Evolutionary conservation across 2,797 vertebrate species (phyloP).

Genomic region (Myotis myotis): DNA sequence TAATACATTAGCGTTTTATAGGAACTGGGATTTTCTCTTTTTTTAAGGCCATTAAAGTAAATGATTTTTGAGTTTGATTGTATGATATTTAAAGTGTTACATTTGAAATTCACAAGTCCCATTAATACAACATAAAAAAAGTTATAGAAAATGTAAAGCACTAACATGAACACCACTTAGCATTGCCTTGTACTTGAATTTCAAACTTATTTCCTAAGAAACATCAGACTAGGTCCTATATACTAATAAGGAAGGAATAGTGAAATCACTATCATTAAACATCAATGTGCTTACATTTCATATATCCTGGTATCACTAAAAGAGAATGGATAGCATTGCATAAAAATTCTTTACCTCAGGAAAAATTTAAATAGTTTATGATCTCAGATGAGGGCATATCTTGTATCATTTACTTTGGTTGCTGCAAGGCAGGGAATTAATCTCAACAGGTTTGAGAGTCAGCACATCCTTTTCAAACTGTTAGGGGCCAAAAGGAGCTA

Average conservation of each 20-base stretch:
- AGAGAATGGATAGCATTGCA: neutral
- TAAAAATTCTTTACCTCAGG: neutral
- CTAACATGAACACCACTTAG: neutral
- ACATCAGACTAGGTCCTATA: neutral
- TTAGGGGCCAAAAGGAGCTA: neutral
- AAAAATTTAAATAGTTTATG: neutral
- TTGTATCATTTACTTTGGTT: neutral
- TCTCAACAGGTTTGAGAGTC: neutral
- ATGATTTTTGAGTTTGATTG: constrained; percentile 41
- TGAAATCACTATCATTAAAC: neutral
- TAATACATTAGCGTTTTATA: constrained; percentile 50
- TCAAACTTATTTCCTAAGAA: constrained; percentile 30
- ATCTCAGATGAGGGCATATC: neutral
- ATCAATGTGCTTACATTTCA: neutral
- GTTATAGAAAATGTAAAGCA: constrained; percentile 15
- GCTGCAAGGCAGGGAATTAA: neutral
- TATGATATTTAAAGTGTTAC: constrained; percentile 31
- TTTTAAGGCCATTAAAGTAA: constrained; percentile 43
- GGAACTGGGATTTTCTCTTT: constrained; percentile 33
- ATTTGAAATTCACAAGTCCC: constrained; percentile 50
- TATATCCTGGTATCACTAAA: neutral
- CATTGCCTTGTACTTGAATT: constrained; percentile 43
- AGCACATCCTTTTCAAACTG: constrained; percentile 21
- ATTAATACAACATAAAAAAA: constrained; percentile 23
- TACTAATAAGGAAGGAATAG: neutral